Evolutionary conservation across 2,888 invertebrate genomes (phyloP).

Genomic region (Crepidodera aurea): DNA sequence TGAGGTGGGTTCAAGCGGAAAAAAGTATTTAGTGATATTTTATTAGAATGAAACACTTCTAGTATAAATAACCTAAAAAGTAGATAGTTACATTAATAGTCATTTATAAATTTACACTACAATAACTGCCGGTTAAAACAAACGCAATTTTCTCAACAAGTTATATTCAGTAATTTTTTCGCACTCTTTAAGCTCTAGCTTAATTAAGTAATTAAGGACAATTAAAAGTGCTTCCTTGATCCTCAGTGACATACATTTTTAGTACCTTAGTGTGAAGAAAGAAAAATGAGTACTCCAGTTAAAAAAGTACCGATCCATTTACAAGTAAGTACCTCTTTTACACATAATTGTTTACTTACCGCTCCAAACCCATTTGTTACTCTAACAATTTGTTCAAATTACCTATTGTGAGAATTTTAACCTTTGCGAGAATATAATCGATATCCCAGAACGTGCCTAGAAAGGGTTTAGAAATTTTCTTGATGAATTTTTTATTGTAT

Average conservation of each 20-base stretch:
- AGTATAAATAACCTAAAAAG: not conserved
- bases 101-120: not conserved
- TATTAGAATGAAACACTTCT: not conserved
- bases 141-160: not conserved
- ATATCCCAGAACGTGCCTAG: not conserved
- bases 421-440: not conserved
- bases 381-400: constrained; percentile 2
- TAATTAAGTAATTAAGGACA: constrained; percentile 2
- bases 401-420: not conserved
- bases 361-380: constrained; percentile 13
- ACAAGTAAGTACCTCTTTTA: constrained; percentile 68
- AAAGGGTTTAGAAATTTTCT: not conserved
- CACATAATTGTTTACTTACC: constrained; percentile 15
- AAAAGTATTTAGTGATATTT: constrained; percentile 8
- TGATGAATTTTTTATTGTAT: not conserved
- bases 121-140: not conserved
- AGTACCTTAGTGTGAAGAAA: not conserved
- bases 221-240: constrained; percentile 20
- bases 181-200: not conserved
- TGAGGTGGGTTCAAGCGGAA: constrained; percentile 13
- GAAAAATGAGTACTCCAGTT: constrained; percentile 78
- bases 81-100: not conserved
- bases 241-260: constrained; percentile 12
- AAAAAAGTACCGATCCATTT: constrained; percentile 96
- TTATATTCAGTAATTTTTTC: not conserved